Evolutionary conservation across 2,797 vertebrate species (phyloP), one percentile per base, ranked within the genome.

Genomic region (Betta splendens): DNA sequence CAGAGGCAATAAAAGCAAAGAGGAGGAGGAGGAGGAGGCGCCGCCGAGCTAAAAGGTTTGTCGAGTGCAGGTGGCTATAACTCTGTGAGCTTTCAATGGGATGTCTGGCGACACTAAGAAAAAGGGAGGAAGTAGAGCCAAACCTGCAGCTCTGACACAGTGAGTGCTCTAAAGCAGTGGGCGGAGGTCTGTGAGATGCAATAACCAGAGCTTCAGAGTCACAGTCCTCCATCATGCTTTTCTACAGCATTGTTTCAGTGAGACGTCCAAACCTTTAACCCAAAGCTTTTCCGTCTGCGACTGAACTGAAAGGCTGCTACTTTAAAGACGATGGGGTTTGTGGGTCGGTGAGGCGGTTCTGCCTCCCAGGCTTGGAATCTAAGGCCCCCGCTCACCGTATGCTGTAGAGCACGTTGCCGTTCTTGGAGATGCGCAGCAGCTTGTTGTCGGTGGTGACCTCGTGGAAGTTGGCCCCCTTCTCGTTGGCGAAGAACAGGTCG

Each of bases 401-500:
- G 83, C 96, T 98, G 89, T 98, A 98, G 56, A 99, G 94, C 46
- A 99, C 97, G 0, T 99, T 98, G 59, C 97, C 97, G 0, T 95
- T 98, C 74, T 95, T 93, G 28, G 95, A 97, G 85, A 99, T 99
- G 64, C 97, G 91, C 26, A 99, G 90, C 74, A 99, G 89, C 81
- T 98, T 99, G 92, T 99, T 99, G 91, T 99, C 97, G 0, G 97
- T 98, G 64, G 97, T 99, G 48, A 99, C 96, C 90, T 98, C 97
- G 0, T 99, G 97, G 84, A 99, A 99, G 81, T 99, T 97, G 51
- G 97, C 97, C 9, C 97, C 97, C 69, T 99, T 99, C 89, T 98
- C 97, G 0, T 99, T 99, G 76, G 97, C 97, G 0, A 99, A 99
- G 90, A 99, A 98, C 91, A 99, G 79, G 78, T 99, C 97, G 0